These are phyloP conservation scores for Coregonus clupeaformis DNA, from an alignment of 2,113 vertebrate genomes.

Conservation along the genomic window DNA sequence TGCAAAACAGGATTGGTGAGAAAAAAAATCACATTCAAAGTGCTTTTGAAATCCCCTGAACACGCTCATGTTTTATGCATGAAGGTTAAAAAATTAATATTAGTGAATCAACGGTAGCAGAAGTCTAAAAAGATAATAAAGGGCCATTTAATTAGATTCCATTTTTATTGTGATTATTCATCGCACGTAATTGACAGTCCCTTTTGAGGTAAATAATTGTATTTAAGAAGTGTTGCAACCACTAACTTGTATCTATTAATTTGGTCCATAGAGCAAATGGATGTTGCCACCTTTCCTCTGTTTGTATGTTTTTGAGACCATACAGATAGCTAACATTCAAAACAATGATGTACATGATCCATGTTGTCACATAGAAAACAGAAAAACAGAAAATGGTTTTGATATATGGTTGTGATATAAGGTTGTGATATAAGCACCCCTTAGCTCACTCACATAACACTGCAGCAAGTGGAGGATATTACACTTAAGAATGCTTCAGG, in stretches of 20 bases:
- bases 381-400: not conserved
- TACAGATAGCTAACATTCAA: not conserved
- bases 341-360: not conserved
- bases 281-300: constrained; percentile 2
- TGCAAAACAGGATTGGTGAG: constrained; percentile 61
- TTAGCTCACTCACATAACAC: not conserved
- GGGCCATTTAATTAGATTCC: constrained; percentile 86
- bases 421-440: not conserved
- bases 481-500: not conserved
- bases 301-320: not conserved
- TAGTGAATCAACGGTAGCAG: constrained; percentile 81
- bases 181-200: constrained; percentile 71
- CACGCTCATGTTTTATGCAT: constrained; percentile 76
- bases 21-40: constrained; percentile 53
- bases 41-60: constrained; percentile 71
- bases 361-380: not conserved
- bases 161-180: constrained; percentile 90
- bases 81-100: constrained; percentile 78
- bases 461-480: not conserved
- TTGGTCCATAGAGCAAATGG: constrained; percentile 27
- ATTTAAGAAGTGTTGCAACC: constrained; percentile 85
- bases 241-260: constrained; percentile 67
- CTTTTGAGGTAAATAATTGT: constrained; percentile 82
- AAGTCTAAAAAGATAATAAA: constrained; percentile 86
- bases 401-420: not conserved